Evolutionary conservation across 2,113 vertebrate genomes (phyloP), one percentile per base, ranked within the genome.

Genomic region (Alligator sinensis): DNA sequence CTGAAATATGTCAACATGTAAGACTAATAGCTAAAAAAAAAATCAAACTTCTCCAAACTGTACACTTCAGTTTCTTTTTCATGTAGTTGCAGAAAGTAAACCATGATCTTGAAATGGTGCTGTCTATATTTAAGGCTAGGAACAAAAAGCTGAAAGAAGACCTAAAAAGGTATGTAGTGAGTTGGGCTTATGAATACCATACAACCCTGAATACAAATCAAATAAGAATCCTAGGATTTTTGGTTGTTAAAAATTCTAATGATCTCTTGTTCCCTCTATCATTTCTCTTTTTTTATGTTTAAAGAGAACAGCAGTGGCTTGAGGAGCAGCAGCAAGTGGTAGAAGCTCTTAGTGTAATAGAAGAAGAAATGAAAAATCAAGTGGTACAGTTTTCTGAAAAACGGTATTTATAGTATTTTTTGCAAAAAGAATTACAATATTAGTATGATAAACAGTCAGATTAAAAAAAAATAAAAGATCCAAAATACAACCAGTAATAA

Each of bases 261-360:
- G 64, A 82, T 87, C 22, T 94, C 22, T 84, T 96, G 9, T 93
- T 86, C 58, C 91, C 66, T 66, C 84, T 94, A 59, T 54, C 16
- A 54, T 89, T 94, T 91, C 47, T 59, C 93, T 57, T 10, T 87
- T 93, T 94, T 70, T 34, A 5, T 95, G 3, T 95, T 96, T 91
- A 87, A 97, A 98, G 98, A 93, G 98, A 98, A 30, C 77, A 97
- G 47, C 94, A 82, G 12, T 98, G 98, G 98, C 61, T 94, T 63
- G 28, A 95, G 3, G 97, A 98, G 70, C 98, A 98, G 83, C 60
- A 97, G 18, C 27, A 97, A n/a, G 0, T 97, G 2, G 1, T 98
- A 70, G 13, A 95, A 34, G 0, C 12, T 81, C 82, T 98, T 86
- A 90, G 9, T 21, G 5, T 21, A 82, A n/a, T 80, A 14, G 72